Evolutionary conservation across 2,797 vertebrate species (phyloP), one percentile per base, ranked within the genome.

Genomic region (Sebastes trivittatus): DNA sequence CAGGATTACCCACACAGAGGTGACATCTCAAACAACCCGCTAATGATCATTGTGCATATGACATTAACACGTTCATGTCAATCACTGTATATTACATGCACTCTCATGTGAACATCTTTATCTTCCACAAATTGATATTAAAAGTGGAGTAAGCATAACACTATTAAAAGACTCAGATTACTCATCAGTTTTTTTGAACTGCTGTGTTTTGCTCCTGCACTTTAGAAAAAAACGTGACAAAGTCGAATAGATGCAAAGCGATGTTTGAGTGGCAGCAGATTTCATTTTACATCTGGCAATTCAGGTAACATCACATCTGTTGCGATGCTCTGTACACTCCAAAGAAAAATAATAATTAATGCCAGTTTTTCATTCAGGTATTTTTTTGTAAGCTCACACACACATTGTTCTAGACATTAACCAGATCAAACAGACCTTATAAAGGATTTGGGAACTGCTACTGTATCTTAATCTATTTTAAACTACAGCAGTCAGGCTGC

Each of bases 21-120:
- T 89, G 87, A 87, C 87, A 84, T 82, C 75, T 91, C 68, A 75
- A 84, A 82, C 87, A 92, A 78, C 76, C 72, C 72, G 90, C 81
- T 81, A 85, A 88, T 76, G 67, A 83, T 32, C 64, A 11, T 11
- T 30, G 7, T 72, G n/a, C 55, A 46, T 42, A 27, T 81, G 56
- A 49, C 73, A 69, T 34, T 72, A 68, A 76, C 63, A 73, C 75
- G 25, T 78, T 71, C 4, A n/a, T 52, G 61, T 68, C 66, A 77
- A 7, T 54, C 64, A 56, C 25, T 65, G 16, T 25, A 22, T 36
- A 22, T 22, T 20, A 55, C 36, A 32, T 34, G 4, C 55, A 42
- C 25, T 67, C 36, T 65, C 8, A 66, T 70, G 23, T 59, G 11
- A 80, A 36, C 63, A 30, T 62, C 29, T 62, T 34, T 10, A 30